phyloP scores from a whole-genome alignment of 2,888 invertebrate genomes.

The Amphipyra berbera region DNA sequence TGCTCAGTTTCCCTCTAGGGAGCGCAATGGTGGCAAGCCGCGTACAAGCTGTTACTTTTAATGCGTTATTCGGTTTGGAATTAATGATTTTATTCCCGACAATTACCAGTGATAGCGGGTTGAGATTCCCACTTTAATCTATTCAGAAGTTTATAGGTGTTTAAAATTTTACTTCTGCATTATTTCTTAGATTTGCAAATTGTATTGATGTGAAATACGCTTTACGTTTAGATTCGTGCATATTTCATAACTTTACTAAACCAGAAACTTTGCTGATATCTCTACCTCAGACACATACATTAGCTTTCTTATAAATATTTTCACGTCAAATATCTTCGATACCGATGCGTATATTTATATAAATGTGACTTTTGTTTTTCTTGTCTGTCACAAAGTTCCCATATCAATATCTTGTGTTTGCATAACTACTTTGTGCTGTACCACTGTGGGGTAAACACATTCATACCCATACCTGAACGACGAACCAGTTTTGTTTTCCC shows the following conservation, averaged over 20 bases:
- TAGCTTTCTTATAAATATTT: conserved; percentile 49
- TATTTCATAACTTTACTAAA: neutral
- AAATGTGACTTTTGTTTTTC: conserved; percentile 84
- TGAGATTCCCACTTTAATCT: conserved; percentile 70
- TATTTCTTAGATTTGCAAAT: conserved; percentile 36
- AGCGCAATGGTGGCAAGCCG: conserved; percentile 66
- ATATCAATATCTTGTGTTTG: conserved; percentile 86
- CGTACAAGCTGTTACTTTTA: conserved; percentile 89
- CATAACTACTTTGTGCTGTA: conserved; percentile 81
- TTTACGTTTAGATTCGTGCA: neutral
- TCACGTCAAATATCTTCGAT: conserved; percentile 54
- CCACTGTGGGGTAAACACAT: conserved; percentile 76
- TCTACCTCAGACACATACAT: conserved; percentile 5
- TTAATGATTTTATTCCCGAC: conserved; percentile 88
- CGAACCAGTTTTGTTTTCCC: conserved; percentile 41
- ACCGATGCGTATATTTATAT: conserved; percentile 68
- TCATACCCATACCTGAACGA: conserved; percentile 73
- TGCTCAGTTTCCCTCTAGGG: conserved; percentile 46
- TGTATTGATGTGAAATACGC: conserved; percentile 6
- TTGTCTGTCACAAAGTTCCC: conserved; percentile 80
- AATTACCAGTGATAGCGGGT: conserved; percentile 81
- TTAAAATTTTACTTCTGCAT: conserved; percentile 66
- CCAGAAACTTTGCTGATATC: neutral
- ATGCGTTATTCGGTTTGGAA: conserved; percentile 87
- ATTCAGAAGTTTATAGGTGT: conserved; percentile 72